Evolutionary conservation across 2,113 vertebrate genomes (phyloP), one percentile per base, ranked within the genome.

Genomic region (Rhipidura dahli): DNA sequence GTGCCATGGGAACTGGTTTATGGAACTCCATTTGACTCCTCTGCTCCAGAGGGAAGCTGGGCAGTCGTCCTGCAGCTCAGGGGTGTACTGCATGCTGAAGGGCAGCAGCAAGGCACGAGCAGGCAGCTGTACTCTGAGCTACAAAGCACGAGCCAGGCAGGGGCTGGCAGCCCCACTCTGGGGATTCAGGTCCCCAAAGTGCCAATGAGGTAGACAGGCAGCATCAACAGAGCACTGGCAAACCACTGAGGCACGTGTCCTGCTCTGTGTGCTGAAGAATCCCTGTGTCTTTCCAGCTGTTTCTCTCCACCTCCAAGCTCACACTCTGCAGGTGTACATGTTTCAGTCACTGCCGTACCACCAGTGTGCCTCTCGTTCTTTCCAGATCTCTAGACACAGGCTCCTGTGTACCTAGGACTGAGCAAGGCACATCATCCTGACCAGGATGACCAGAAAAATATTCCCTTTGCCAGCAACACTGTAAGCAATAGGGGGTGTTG

Each of bases 301-400:
- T 83, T 61, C 45, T 56, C n/a, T 57, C 45, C 45, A 72, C 16
- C 31, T 61, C 54, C 60, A 61, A 47, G 57, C 33, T 37, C 59
- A 47, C 2, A 2, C 20, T 60, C 27, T 42, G 51, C 59, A 49
- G 17, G 9, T n/a, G 37, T 7, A 42, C 2, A 2, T 0, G 1
- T 44, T 71, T 54, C 44, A 59, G 47, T 9, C 24, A 11, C 65
- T 63, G 39, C 33, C 5, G 3, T 14, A 30, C 33, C n/a, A 50
- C 18, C 15, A 1, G 0, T 3, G 2, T 11, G 33, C 21, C 35
- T 26, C 28, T 37, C 2, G 9, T 10, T 49, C 28, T 28, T 76
- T 31, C 73, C 33, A 79, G 35, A 44, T 28, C 44, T 66, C 49
- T 50, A 44, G 30, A 37, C 0, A 0, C 3, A 40, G 9, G 15